These are phyloP conservation scores for Semnopithecus entellus DNA, from an alignment of 2,113 vertebrate species.

Conservation along the genomic window DNA sequence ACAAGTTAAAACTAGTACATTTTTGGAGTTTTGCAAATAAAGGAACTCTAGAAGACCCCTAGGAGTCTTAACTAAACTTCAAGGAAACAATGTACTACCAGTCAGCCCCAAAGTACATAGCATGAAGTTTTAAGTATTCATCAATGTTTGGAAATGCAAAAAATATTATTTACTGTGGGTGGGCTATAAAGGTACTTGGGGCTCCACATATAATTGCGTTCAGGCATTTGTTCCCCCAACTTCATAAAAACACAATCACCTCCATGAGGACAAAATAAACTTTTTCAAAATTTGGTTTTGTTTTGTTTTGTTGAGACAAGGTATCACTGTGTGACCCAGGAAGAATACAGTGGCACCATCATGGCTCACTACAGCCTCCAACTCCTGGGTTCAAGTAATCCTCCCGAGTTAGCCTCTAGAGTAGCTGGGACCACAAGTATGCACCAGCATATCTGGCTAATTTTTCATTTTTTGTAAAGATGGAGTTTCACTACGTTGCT, in stretches of 20 bases:
- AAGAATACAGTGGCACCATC: no score
- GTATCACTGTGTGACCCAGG: no score
- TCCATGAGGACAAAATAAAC: neutral
- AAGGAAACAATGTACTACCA: neutral
- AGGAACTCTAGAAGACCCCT: neutral
- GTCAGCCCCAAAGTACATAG: neutral
- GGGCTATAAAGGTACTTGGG: neutral
- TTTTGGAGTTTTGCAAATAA: neutral
- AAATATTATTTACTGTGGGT: neutral
- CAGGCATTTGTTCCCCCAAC: neutral
- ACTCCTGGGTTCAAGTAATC: no score
- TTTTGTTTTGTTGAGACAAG: no score
- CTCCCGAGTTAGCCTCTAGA: no score
- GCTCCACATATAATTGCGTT: neutral
- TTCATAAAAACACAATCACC: neutral
- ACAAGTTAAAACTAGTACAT: constrained; percentile 17
- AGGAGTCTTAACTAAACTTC: neutral
- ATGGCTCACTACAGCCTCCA: no score
- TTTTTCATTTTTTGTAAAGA: no score
- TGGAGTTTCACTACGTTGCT: no score
- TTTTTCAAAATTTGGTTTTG: neutral
- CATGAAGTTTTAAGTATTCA: neutral
- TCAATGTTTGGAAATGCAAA: neutral
- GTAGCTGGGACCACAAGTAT: no score
- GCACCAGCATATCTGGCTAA: no score